Evolutionary conservation across 1,140 invertebrate genomes (phyloP).

Genomic region (Apis laboriosa): DNA sequence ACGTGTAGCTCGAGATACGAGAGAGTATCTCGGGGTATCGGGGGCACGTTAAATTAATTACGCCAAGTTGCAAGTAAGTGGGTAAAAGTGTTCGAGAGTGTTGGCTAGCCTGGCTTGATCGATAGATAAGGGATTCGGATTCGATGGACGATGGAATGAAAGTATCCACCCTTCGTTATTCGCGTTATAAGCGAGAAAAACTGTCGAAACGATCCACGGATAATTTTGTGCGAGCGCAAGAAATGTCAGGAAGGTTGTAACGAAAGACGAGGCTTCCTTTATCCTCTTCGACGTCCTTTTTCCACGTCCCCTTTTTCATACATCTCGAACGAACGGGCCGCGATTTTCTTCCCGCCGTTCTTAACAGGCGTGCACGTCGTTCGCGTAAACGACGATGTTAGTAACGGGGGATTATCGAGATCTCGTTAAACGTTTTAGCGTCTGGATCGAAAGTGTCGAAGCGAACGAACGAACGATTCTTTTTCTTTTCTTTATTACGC

Average conservation of each 20-base stretch:
- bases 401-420: slow-evolving; percentile 37
- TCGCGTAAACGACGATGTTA: slow-evolving; percentile 52
- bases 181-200: slow-evolving; percentile 5
- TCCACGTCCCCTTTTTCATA: not conserved
- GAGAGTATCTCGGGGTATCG: no score
- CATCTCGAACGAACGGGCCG: slow-evolving; percentile 59
- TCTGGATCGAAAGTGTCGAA: no score
- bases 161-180: no score
- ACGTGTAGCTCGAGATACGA: no score
- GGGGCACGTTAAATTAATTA: not conserved
- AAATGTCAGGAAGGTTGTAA: slow-evolving; percentile 59
- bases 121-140: no score
- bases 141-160: no score
- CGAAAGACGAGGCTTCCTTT: slow-evolving; percentile 49
- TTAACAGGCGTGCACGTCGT: slow-evolving; percentile 64
- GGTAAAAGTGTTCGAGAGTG: no score
- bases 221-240: slow-evolving; percentile 54
- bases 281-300: not conserved
- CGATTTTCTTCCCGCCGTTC: slow-evolving; percentile 55
- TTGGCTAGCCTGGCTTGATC: no score
- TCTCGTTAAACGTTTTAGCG: slow-evolving; percentile 47
- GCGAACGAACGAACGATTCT: no score
- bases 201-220: slow-evolving; percentile 45
- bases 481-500: no score
- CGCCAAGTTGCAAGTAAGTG: not conserved